Evolutionary conservation across 2,113 vertebrate species (phyloP).

Genomic region (Caretta caretta): DNA sequence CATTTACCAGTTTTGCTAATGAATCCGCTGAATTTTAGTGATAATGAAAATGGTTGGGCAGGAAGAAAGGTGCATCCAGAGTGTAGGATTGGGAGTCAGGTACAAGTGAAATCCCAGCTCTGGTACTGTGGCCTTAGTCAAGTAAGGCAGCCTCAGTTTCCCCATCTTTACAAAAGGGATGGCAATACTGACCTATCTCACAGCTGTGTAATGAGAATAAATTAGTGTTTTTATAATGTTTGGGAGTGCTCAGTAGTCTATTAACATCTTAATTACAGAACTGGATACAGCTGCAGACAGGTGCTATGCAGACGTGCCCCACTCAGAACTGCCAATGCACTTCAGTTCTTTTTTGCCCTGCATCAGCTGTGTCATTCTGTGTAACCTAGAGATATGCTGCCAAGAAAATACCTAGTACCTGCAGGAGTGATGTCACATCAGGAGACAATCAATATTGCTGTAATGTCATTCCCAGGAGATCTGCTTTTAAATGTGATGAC

Average conservation of each 20-base stretch:
- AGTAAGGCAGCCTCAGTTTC: constrained; percentile 38
- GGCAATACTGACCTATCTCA: constrained; percentile 60
- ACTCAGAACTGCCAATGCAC: neutral
- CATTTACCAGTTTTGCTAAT: constrained; percentile 47
- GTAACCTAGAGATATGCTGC: constrained; percentile 32
- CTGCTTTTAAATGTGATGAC: constrained; percentile 57
- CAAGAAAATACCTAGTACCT: constrained; percentile 54
- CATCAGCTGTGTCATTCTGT: constrained; percentile 1
- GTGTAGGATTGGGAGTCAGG: constrained; percentile 57
- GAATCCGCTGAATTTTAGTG: constrained; percentile 42
- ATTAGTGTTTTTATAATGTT: constrained; percentile 2
- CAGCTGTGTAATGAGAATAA: neutral
- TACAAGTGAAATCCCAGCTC: constrained; percentile 66
- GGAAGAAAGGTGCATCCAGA: constrained; percentile 59
- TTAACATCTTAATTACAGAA: constrained; percentile 15
- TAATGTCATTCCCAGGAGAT: constrained; percentile 28
- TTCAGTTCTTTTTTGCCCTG: constrained; percentile 20
- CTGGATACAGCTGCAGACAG: neutral
- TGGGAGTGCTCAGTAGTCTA: constrained; percentile 19
- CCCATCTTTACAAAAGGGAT: constrained; percentile 52
- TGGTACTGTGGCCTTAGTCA: constrained; percentile 39
- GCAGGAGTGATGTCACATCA: constrained; percentile 49
- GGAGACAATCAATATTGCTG: constrained; percentile 41
- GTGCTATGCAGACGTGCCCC: neutral
- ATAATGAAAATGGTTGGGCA: constrained; percentile 67